phyloP scores from a whole-genome alignment of 1,140 invertebrate species.

The Aphis craccivora region DNA sequence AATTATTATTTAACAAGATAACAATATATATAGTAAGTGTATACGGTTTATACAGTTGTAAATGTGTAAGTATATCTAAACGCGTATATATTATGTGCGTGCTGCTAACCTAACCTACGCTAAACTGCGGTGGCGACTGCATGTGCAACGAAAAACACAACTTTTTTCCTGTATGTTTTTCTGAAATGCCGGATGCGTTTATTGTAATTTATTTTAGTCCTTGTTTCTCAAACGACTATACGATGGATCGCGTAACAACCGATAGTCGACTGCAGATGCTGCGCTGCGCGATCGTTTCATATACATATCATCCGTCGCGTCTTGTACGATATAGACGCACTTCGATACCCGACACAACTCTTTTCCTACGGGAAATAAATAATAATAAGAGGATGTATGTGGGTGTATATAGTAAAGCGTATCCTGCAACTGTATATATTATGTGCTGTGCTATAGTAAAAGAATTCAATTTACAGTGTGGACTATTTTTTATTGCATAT shows the following conservation, averaged over 20 bases:
- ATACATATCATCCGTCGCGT: background rate
- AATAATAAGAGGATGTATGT: background rate
- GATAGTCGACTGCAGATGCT: constrained; percentile 1
- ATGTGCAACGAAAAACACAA: background rate
- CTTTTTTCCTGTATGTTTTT: background rate
- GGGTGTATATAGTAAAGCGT: background rate
- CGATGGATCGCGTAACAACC: background rate
- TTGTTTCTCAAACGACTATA: background rate
- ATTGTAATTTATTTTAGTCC: background rate
- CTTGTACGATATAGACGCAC: background rate
- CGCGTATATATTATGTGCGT: background rate
- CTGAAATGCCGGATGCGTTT: background rate
- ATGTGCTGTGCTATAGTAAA: background rate
- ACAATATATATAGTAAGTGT: constrained; percentile 17
- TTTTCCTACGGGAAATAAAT: constrained; percentile 5
- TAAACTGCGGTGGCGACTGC: background rate
- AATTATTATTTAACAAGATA: constrained; percentile 38
- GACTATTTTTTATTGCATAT: background rate
- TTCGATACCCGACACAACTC: background rate
- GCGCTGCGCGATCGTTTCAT: background rate
- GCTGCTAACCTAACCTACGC: too few relatives aligned
- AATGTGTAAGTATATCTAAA: background rate
- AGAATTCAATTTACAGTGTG: background rate
- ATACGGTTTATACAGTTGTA: background rate
- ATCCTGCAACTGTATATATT: background rate